Evolutionary conservation across 2,113 vertebrate species (phyloP).

Genomic region (Bubo blakistoni): DNA sequence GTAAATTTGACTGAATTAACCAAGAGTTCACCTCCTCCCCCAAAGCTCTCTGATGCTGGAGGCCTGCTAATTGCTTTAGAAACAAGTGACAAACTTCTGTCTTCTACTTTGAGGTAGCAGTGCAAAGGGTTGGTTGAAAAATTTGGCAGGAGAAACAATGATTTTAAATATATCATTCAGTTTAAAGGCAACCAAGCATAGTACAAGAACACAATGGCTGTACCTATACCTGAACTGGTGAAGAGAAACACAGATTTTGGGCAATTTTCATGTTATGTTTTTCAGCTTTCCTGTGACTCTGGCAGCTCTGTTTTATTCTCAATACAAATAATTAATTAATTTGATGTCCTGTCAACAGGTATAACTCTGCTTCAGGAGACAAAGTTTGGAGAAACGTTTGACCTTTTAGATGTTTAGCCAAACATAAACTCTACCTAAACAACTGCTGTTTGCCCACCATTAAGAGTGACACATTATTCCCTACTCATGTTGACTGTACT

Average conservation of each 20-base stretch:
- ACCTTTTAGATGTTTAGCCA: not conserved
- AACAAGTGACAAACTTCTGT: not conserved
- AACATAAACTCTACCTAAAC: not conserved
- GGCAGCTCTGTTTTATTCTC: not conserved
- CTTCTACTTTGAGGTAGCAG: not conserved
- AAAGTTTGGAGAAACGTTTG: not conserved
- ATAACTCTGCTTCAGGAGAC: not conserved
- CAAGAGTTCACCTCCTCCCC: not conserved
- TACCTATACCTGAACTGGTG: not conserved
- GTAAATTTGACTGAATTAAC: not conserved
- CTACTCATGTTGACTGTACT: not conserved
- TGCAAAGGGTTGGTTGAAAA: not conserved
- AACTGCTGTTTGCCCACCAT: not conserved
- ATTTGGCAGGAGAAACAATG: not conserved
- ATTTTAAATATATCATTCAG: not conserved
- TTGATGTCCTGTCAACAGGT: not conserved
- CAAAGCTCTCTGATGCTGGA: not conserved
- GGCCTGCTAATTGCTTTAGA: not conserved
- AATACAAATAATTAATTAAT: not conserved
- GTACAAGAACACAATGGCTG: not conserved
- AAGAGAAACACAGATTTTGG: not conserved
- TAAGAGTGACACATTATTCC: not conserved
- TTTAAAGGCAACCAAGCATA: not conserved
- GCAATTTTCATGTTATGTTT: not conserved
- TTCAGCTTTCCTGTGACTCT: not conserved